Percentiles rank a stretch among this genome's conserved stretches.
Conservation (phyloP, 2,888 invertebrate species). For the Druceiella hillmani region DNA sequence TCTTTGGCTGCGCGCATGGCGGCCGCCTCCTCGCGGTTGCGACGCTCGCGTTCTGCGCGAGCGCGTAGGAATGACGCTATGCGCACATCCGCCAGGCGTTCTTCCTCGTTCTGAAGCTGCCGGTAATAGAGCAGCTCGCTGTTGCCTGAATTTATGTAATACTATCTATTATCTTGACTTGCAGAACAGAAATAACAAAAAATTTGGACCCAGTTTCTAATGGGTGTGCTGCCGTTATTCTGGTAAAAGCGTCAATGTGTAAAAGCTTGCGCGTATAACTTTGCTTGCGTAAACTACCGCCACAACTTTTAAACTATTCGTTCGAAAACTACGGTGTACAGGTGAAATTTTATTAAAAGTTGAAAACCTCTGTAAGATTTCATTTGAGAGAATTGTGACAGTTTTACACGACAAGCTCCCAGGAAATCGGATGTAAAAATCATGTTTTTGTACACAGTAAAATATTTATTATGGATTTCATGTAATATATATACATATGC, state of each 20-base stretch:
- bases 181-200: background rate
- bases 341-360: too few relatives aligned
- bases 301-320: too few relatives aligned
- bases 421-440: too few relatives aligned
- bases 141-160: constrained; percentile 45
- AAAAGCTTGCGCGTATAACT: too few relatives aligned
- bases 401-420: too few relatives aligned
- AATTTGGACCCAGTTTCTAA: background rate
- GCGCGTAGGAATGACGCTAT: constrained; percentile 58
- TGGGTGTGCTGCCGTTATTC: background rate
- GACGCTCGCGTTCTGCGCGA: constrained; percentile 57
- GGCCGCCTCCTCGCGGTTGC: constrained; percentile 47
- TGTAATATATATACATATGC: too few relatives aligned
- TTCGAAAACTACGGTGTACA: too few relatives aligned
- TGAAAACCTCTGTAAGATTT: too few relatives aligned
- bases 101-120: constrained; percentile 59
- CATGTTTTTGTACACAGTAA: too few relatives aligned
- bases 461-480: too few relatives aligned
- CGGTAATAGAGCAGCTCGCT: constrained; percentile 56
- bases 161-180: background rate
- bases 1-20: constrained; percentile 56
- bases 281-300: too few relatives aligned
- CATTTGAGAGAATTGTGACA: too few relatives aligned
- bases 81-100: constrained; percentile 57
- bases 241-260: background rate